Conservation (phyloP, 2,888 invertebrate species). For the Anthrax anthrax region DNA sequence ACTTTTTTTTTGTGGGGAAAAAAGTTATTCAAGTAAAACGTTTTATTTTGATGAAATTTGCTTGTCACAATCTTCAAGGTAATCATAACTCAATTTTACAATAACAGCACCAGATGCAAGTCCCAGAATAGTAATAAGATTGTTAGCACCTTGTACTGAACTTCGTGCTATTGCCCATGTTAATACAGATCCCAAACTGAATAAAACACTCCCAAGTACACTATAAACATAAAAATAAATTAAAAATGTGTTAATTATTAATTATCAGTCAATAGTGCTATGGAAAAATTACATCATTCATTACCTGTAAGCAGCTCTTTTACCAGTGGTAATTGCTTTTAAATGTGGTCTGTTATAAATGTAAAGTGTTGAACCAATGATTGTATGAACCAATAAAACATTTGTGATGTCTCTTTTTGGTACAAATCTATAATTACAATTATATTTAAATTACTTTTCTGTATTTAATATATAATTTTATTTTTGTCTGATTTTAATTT, state of each 20-base stretch:
- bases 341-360: constrained; percentile 69
- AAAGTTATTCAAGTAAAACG: too few relatives aligned
- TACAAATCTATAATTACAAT: constrained; percentile 43
- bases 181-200: constrained; percentile 81
- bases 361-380: constrained; percentile 71
- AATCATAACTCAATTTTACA: constrained; percentile 29
- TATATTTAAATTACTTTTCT: too few relatives aligned
- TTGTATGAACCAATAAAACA: constrained; percentile 61
- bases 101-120: constrained; percentile 27
- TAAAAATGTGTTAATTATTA: too few relatives aligned
- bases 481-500: constrained; percentile 12
- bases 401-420: constrained; percentile 67
- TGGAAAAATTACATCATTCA: too few relatives aligned
- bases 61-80: constrained; percentile 28
- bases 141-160: constrained; percentile 38
- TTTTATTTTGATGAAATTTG: neutral
- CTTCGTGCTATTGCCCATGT: constrained; percentile 77
- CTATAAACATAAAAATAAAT: constrained; percentile 25
- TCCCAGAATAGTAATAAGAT: constrained; percentile 22
- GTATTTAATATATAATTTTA: too few relatives aligned
- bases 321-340: constrained; percentile 44
- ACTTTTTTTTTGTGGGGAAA: too few relatives aligned
- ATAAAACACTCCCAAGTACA: constrained; percentile 56
- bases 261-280: too few relatives aligned
- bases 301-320: constrained; percentile 53